These are phyloP conservation scores for Azorinus chamasolen DNA, from an alignment of 2,888 invertebrate species.

Conservation along the genomic window DNA sequence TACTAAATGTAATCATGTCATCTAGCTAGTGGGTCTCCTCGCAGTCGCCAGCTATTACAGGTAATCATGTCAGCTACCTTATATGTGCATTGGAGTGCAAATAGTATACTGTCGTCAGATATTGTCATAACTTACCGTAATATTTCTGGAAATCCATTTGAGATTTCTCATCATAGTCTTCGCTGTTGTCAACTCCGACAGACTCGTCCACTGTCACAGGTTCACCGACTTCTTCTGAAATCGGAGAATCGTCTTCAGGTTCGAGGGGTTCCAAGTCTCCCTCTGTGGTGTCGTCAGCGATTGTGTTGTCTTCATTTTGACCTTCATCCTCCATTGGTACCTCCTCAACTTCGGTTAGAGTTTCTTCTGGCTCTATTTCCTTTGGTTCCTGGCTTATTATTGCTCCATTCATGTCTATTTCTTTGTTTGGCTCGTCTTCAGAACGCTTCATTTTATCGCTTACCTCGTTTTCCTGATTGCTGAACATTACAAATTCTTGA, in stretches of 20 bases:
- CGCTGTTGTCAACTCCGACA: neutral
- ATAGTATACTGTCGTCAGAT: no score
- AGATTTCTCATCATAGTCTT: no score
- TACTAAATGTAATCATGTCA: no score
- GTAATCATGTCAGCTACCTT: no score
- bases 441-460: constrained; percentile 41
- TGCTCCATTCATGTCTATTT: constrained; percentile 22
- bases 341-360: constrained; percentile 1
- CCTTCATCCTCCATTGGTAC: neutral
- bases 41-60: no score
- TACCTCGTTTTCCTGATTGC: constrained; percentile 69
- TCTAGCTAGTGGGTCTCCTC: no score
- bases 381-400: constrained; percentile 22
- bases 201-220: neutral
- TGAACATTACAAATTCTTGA: constrained; percentile 68
- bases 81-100: no score
- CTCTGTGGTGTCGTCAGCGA: neutral
- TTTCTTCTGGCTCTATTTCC: constrained; percentile 9
- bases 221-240: neutral
- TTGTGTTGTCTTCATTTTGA: neutral
- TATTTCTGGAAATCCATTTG: no score
- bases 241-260: neutral
- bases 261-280: neutral
- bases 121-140: no score
- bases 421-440: constrained; percentile 3